These are phyloP conservation scores for Macrobrachium nipponense DNA, from an alignment of 1,140 invertebrate species.

Conservation along the genomic window DNA sequence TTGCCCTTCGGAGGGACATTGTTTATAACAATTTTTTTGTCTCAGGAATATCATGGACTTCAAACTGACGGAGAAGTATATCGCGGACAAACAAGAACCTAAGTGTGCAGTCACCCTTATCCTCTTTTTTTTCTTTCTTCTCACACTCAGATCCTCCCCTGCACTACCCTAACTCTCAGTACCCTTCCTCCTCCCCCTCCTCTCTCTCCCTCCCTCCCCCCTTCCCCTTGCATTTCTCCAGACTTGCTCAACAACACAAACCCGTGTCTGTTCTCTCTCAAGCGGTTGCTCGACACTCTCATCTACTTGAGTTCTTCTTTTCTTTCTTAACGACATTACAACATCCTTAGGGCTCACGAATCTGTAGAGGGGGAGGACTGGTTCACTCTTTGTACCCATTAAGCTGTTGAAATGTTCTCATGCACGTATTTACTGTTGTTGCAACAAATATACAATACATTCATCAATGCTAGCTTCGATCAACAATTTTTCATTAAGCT, in stretches of 20 bases:
- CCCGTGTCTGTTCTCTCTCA: constrained; percentile 41
- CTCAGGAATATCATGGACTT: neutral
- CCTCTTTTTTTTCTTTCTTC: neutral
- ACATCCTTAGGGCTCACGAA: too few relatives aligned
- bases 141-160: neutral
- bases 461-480: too few relatives aligned
- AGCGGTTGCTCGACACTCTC: constrained; percentile 17
- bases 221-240: constrained; percentile 43
- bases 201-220: neutral
- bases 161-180: neutral
- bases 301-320: constrained; percentile 48
- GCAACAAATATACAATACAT: too few relatives aligned
- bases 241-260: constrained; percentile 47
- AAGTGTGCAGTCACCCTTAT: neutral
- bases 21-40: too few relatives aligned
- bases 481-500: too few relatives aligned
- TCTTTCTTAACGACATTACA: neutral
- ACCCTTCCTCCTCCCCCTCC: neutral
- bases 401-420: too few relatives aligned
- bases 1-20: too few relatives aligned
- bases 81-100: neutral
- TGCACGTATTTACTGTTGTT: too few relatives aligned
- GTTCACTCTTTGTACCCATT: too few relatives aligned
- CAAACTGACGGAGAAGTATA: neutral
- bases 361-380: too few relatives aligned